Evolutionary conservation across 2,888 invertebrate genomes (phyloP), one percentile per base, ranked within the genome.

Genomic region (Syritta pipiens): DNA sequence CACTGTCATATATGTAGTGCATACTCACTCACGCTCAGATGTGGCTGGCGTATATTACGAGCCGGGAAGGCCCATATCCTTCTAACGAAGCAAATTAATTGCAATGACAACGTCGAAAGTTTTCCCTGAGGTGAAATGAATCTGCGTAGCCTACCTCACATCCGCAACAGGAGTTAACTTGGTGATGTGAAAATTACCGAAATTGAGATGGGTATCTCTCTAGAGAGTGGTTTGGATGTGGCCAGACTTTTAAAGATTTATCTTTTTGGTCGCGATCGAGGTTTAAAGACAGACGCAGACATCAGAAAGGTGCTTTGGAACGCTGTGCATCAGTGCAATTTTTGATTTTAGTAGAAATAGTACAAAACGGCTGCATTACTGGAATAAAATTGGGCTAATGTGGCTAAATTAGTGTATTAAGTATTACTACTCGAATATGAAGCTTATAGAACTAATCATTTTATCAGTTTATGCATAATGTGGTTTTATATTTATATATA

Each of bases 31-130:
- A 30, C 12, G 19, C 7, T 46, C n/a, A n/a, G n/a, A 48, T 30
- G 1, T 37, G 37, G 28, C 17, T 7, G 7, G 37, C 17, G 37
- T 7, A 46, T 28, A 44, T 26, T 37, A 46, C 24, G n/a, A 46
- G 9, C 59, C 48, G 17, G 1, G 35, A 22, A 26, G 37, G 17
- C 49, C 46, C 14, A 44, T 57, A 62, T 68, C 60, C 49, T 68
- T 74, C 59, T 55, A 74, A 74, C 62, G 67, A 67, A 74, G 79
- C 57, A 79, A 79, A 79, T 79, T 79, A 79, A 79, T 79, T 74
- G 79, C 79, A 74, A 62, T 79, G 79, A 79, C 79, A 79, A 62
- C 74, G 74, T 62, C 32, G 79, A 79, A 79, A 79, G 79, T 79
- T 79, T 79, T 74, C 79, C 79, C 79, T 46, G 35, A 79, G 79